These are phyloP conservation scores for Neomorphus geoffroyi DNA, from an alignment of 2,797 vertebrate genomes.

Conservation along the genomic window DNA sequence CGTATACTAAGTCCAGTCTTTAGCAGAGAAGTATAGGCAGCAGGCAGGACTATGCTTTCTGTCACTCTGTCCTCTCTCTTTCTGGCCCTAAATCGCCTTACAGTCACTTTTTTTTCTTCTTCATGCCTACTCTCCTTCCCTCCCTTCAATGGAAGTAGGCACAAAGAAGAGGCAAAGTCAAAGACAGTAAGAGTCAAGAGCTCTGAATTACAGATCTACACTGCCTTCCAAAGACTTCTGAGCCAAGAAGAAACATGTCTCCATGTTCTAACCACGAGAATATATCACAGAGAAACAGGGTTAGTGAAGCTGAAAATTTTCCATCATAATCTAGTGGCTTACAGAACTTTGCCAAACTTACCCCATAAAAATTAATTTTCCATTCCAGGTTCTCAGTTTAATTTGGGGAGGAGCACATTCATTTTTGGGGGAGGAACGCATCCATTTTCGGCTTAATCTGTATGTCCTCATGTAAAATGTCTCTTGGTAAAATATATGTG, in stretches of 20 bases:
- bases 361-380: conserved; percentile 31
- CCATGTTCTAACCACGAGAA: background rate
- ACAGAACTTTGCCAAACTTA: background rate
- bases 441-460: conserved; percentile 12
- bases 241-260: background rate
- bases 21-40: background rate
- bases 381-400: conserved; percentile 3
- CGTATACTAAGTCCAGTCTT: background rate
- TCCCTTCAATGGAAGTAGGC: background rate
- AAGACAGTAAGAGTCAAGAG: background rate
- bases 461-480: background rate
- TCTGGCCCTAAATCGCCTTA: background rate
- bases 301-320: background rate
- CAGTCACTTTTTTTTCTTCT: background rate
- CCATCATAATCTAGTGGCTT: background rate
- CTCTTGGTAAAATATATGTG: background rate
- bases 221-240: background rate
- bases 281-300: background rate
- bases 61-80: background rate
- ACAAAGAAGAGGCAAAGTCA: background rate
- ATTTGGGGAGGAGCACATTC: background rate
- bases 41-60: background rate
- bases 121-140: background rate
- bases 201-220: background rate
- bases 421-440: background rate